phyloP scores from a whole-genome alignment of 1,140 invertebrate genomes.

The Goniozus legneri region DNA sequence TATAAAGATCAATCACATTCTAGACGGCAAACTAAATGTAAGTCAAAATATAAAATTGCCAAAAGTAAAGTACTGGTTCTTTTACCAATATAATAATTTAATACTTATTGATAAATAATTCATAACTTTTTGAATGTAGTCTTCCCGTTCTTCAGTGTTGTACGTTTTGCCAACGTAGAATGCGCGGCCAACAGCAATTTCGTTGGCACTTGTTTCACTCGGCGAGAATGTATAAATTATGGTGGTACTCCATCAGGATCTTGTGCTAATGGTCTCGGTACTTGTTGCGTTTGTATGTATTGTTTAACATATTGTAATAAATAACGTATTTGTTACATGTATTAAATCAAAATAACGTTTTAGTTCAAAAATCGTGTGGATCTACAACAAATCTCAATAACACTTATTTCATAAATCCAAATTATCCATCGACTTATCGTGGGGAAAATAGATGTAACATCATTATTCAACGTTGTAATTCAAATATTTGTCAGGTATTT shows the following conservation, averaged over 20 bases:
- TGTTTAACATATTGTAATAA: slow-evolving; percentile 5
- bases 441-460: slow-evolving; percentile 68
- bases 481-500: slow-evolving; percentile 70
- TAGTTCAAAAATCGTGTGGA: slow-evolving; percentile 69
- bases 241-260: slow-evolving; percentile 66
- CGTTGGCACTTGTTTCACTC: slow-evolving; percentile 72
- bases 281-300: slow-evolving; percentile 77
- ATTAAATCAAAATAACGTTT: slow-evolving; percentile 15
- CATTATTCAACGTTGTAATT: slow-evolving; percentile 65
- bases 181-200: slow-evolving; percentile 63
- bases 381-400: slow-evolving; percentile 69
- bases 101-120: neutral
- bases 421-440: slow-evolving; percentile 64
- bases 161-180: slow-evolving; percentile 67
- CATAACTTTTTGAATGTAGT: slow-evolving; percentile 48
- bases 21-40: slow-evolving; percentile 25
- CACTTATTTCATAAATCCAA: slow-evolving; percentile 77
- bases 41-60: slow-evolving; percentile 13
- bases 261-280: slow-evolving; percentile 67
- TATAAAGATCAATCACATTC: neutral
- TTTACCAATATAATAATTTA: neutral
- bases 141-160: slow-evolving; percentile 69
- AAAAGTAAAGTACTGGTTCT: too few species aligned
- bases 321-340: slow-evolving; percentile 7
- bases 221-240: slow-evolving; percentile 67